Conservation (phyloP, 1,140 invertebrate species). For the Trigoniulus corallinus region DNA sequence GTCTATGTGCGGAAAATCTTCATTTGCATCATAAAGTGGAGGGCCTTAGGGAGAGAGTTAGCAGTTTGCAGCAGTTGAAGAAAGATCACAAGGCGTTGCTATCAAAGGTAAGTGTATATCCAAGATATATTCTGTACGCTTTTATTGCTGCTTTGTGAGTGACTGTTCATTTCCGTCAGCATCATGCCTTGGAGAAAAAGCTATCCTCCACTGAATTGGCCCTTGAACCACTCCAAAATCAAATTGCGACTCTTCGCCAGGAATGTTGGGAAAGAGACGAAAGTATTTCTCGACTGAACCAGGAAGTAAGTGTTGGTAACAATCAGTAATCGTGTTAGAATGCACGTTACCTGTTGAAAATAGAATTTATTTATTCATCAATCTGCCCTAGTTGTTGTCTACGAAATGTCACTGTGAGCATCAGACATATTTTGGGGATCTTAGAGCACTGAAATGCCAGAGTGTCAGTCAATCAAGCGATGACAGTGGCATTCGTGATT, state of each 20-base stretch:
- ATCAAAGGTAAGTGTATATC: neutral
- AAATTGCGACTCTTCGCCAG: neutral
- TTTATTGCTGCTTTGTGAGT: neutral
- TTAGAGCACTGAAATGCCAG: too few species aligned
- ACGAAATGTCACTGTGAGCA: too few species aligned
- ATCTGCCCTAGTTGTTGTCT: too few species aligned
- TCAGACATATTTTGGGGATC: too few species aligned
- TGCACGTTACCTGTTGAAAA: neutral
- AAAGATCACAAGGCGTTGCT: constrained; percentile 5
- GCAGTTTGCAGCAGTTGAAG: constrained; percentile 4
- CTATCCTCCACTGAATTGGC: neutral
- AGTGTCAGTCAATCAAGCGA: too few species aligned
- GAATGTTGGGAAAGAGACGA: constrained; percentile 3
- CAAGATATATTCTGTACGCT: too few species aligned
- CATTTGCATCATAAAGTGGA: constrained; percentile 9
- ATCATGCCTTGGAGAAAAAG: neutral
- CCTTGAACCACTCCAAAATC: neutral
- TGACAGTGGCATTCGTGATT: too few species aligned
- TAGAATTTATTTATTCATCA: neutral
- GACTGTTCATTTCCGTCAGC: neutral
- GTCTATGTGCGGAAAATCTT: constrained; percentile 7
- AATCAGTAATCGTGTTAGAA: constrained; percentile 1
- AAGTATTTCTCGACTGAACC: constrained; percentile 1
- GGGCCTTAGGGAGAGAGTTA: constrained; percentile 3
- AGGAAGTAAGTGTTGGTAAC: constrained; percentile 7